Evolutionary conservation across 2,113 vertebrate genomes (phyloP), one percentile per base, ranked within the genome.

Genomic region (Pimephales promelas): DNA sequence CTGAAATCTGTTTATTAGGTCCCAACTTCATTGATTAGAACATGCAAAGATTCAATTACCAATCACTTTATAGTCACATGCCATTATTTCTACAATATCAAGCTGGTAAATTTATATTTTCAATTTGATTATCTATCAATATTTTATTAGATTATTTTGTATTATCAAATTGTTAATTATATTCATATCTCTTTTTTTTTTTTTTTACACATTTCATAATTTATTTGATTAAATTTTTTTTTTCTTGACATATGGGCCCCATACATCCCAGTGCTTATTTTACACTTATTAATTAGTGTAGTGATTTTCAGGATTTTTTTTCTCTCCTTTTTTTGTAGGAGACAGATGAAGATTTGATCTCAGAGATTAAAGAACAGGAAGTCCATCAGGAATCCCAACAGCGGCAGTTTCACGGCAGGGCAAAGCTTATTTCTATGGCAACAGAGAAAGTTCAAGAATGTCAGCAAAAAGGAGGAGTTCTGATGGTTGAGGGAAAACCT

Each of bases 401-500:
- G 83, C 90, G 84, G 43, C 89, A 91, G 84, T 95, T 93, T 78
- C 92, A 90, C 3, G 95, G 94, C 68, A 88, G 95, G 68, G 75
- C 18, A 0, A 95, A 94, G 81, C 91, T 93, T 20, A 72, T 96
- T 22, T 79, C 54, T 0, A 52, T 43, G 2, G 90, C 92, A 0
- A 88, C 86, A 24, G 88, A 87, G 14, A 87, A 88, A 20, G 89
- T 95, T 72, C 78, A 87, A 8, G 91, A 87, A 90, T 88, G 52
- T 84, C 87, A 85, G 89, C 45, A 18, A 36, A 94, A 90, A 84
- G 94, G 94, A 52, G 91, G 92, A 28, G 13, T 95, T 86, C 89
- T 94, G 71, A 86, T 97, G 47, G 91, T 97, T 84, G 93, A 92
- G 0, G 95, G 90, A 3, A 92, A 87, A 45, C 78, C 93, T 0